phyloP scores from a whole-genome alignment of 2,113 vertebrate species.

The Channa maculata region DNA sequence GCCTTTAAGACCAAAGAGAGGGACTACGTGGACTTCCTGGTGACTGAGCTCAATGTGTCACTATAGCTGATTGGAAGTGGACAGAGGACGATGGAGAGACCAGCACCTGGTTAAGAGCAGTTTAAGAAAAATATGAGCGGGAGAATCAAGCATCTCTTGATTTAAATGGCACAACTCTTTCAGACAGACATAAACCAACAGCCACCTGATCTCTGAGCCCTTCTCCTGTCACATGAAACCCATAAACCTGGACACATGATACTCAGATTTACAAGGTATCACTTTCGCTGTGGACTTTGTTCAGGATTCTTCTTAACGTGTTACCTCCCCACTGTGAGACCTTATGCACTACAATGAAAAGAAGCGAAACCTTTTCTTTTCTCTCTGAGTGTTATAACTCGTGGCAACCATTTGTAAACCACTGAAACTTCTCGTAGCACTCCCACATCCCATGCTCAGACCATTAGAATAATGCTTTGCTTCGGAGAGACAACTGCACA shows the following conservation, averaged over 20 bases:
- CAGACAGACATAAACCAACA: conserved; percentile 30
- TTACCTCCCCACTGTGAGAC: conserved; percentile 75
- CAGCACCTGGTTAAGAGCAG: conserved; percentile 3
- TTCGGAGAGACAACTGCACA: conserved; percentile 48
- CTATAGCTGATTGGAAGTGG: conserved; percentile 82
- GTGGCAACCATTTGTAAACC: conserved; percentile 31
- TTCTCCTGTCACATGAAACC: conserved; percentile 13
- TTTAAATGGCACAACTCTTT: conserved; percentile 69
- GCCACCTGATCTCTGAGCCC: conserved; percentile 50
- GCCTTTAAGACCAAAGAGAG: conserved; percentile 97
- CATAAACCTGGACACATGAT: conserved; percentile 13
- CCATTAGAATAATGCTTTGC: conserved; percentile 22
- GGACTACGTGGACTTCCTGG: conserved; percentile 94
- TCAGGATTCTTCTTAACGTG: conserved; percentile 58
- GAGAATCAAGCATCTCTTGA: conserved; percentile 24
- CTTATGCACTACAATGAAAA: conserved; percentile 58
- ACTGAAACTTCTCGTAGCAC: conserved; percentile 36
- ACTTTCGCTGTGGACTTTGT: conserved; percentile 46
- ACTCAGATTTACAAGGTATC: conserved; percentile 14
- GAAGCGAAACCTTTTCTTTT: conserved; percentile 31
- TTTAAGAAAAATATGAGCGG: not conserved
- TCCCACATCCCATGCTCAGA: conserved; percentile 12
- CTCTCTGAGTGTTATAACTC: conserved; percentile 16
- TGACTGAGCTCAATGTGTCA: conserved; percentile 96
- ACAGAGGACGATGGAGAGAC: not conserved